Conservation (phyloP, 2,797 vertebrate species). For the Urocyon cinereoargenteus region DNA sequence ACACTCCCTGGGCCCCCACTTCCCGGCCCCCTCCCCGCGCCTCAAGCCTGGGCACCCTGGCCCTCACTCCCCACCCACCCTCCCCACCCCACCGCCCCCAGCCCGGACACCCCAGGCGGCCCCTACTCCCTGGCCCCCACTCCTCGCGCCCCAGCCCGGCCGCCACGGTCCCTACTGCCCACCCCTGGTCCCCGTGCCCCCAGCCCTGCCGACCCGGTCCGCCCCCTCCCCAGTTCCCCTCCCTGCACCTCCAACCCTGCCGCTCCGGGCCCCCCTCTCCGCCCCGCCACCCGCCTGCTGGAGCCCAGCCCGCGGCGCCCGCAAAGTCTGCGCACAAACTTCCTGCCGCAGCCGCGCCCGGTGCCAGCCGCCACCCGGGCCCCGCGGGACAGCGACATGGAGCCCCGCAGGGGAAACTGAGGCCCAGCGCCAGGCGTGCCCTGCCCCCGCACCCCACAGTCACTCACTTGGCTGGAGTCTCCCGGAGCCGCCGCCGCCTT, state of each 20-base stretch:
- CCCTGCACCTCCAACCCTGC: not conserved
- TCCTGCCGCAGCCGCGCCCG: not conserved
- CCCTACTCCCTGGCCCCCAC: not conserved
- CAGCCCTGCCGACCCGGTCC: not conserved
- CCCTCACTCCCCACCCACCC: not conserved
- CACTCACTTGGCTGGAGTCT: not conserved
- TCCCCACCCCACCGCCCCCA: not conserved
- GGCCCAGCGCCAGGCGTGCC: not conserved
- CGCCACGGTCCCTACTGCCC: too few species aligned
- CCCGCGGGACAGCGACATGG: not conserved
- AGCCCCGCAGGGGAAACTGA: conserved; percentile 23
- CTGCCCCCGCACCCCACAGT: not conserved
- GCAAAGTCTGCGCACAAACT: conserved; percentile 16
- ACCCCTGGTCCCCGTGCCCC: too few species aligned
- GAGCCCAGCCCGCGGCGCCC: not conserved
- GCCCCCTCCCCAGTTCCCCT: not conserved
- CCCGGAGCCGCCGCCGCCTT: not conserved
- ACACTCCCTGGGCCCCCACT: too few species aligned
- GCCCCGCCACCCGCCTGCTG: conserved; percentile 8
- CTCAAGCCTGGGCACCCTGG: not conserved
- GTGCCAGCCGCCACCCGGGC: not conserved
- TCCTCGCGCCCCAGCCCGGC: conserved; percentile 17
- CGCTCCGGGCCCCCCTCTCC: not conserved
- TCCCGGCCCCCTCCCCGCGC: too few species aligned
- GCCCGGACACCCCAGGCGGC: not conserved